Conservation (phyloP, 2,888 invertebrate genomes). For the Loripinus fragilis region DNA sequence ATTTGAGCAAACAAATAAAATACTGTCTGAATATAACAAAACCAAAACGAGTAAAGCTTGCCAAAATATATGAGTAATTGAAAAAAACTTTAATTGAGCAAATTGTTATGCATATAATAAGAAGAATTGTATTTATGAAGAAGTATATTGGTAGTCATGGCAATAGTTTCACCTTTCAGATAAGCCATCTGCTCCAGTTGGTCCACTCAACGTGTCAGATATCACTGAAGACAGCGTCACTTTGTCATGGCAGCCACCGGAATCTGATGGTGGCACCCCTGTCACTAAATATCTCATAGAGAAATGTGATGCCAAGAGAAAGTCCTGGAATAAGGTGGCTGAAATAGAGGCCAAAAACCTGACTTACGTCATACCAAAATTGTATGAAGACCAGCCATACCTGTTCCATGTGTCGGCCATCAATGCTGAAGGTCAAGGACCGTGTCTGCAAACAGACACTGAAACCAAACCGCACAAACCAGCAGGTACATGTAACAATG, state of each 20-base stretch:
- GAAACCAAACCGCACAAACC: conserved; percentile 70
- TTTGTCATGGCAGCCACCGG: conserved; percentile 79
- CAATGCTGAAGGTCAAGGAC: conserved; percentile 82
- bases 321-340: conserved; percentile 68
- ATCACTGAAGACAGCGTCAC: conserved; percentile 74
- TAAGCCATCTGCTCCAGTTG: conserved; percentile 73
- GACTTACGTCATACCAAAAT: conserved; percentile 68
- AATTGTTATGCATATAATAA: too few relatives aligned
- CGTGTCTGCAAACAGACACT: conserved; percentile 81
- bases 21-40: too few relatives aligned
- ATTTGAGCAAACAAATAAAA: too few relatives aligned
- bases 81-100: neutral
- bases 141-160: too few relatives aligned
- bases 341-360: conserved; percentile 64
- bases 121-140: too few relatives aligned
- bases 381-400: conserved; percentile 80
- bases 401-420: conserved; percentile 82
- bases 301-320: conserved; percentile 73
- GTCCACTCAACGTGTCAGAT: conserved; percentile 69
- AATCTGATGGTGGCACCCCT: conserved; percentile 80
- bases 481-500: too few relatives aligned
- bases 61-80: neutral
- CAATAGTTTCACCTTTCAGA: conserved; percentile 49
- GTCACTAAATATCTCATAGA: conserved; percentile 81
- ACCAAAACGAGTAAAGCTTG: too few relatives aligned